Base-by-base conservation (phyloP, 2,113 vertebrate species). In the Gasterosteus nipponicus region DNA sequence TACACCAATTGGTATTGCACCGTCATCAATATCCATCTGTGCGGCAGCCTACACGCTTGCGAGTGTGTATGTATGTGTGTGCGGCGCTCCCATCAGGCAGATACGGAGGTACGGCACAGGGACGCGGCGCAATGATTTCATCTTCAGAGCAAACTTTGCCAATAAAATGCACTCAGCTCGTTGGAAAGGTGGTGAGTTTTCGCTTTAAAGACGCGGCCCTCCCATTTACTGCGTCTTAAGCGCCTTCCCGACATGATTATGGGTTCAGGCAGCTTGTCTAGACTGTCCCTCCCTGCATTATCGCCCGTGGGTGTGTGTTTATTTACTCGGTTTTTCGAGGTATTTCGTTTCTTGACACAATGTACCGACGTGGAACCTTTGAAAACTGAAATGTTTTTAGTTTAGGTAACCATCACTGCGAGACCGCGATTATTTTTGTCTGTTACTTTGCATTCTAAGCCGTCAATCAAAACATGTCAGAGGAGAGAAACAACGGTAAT, bases 1-100 rank as follows among this genome's bases (percentile, higher is more conserved):
- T 94, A 94, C 90, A 91, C 88, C 89, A 82, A 92, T 89, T 91
- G 91, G 87, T 87, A 89, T 89, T 88, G 89, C 88, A 66, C 85
- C 64, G 86, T 93, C 92, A 94, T 94, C 92, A 92, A 92, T 93
- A 91, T 82, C 82, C 66, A 84, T 89, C 88, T 84, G 84, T 70
- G 60, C 74, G 66, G 4, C 12, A 18, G 75, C 62, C 58, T 77
- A 22, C 62, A 57, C 62, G 61, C 44, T n/a, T 10, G 10, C 29
- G 62, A 33, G 38, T 66, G 49, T 22, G 62, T 63, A 58, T 41
- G 54, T 47, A 58, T 41, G 54, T 47, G 64, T 53, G 78, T 49
- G 74, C 73, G 29, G 76, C 65, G 26, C 54, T 75, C 58, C 46
- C 67, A 49, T n/a, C 41, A 8, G 7, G 51, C 73, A 60, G 63